Evolutionary conservation across 2,888 invertebrate genomes (phyloP), one percentile per base, ranked within the genome.

Genomic region (Branchellion lobata): DNA sequence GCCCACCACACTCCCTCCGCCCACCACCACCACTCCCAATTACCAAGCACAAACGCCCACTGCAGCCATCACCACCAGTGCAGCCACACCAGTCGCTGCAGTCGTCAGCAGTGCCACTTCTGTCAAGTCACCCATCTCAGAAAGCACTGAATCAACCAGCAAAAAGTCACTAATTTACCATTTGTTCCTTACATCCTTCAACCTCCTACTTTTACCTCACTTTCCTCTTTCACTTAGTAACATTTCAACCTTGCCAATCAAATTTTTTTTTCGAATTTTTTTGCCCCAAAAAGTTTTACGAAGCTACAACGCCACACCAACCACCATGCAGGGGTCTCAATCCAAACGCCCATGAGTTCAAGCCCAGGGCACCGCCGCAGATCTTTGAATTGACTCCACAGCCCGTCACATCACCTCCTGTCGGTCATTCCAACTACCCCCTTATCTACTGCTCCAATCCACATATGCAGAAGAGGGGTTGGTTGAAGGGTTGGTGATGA

Each of bases 341-440:
- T 29, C 77, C 77, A 5, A 77, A 77, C 27, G 77, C 77, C 65
- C 31, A 77, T 33, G 77, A 77, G 40, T 77, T 77, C 65, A 14
- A 31, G 11, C 77, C 77, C 61, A 75, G 24, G 18, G 51, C 53
- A 34, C n/a, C n/a, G 27, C 75, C 31, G 5, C 40, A 18, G 27
- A 21, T 18, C 24, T 33, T 27, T 24, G 77, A 77, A 65, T 18
- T 77, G 77, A 40, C 77, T 1, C 36, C 77, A 34, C 31, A 77
- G 65, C 11, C 77, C 3, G 3, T 57, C 61, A 57, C 61, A 0
- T 29, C 77, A 2, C 53, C 53, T 18, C 2, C 57, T 2, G 61
- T 77, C 31, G 77, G 33, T 65, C 36, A 29, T 36, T 21, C 57
- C 77, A 2, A 53, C 31, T 8, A 5, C 21, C 61, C 61, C 24